Conservation (phyloP, 2,797 vertebrate genomes). For the Amphiprion clarkii region DNA sequence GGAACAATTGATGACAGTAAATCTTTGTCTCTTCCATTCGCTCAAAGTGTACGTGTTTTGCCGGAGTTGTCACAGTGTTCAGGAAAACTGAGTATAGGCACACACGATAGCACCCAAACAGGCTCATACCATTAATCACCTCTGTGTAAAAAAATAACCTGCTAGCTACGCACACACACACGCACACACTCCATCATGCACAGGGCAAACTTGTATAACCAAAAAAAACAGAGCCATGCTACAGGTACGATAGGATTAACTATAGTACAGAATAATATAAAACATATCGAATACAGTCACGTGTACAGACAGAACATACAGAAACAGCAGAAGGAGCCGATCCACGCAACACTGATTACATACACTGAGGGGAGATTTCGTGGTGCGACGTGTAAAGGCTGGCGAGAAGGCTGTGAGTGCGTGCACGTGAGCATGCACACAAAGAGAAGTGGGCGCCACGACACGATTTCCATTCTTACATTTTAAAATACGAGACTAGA, state of each 20-base stretch:
- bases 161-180: slow-evolving; percentile 43
- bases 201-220: slow-evolving; percentile 66
- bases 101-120: slow-evolving; percentile 72
- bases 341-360: slow-evolving; percentile 35
- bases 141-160: slow-evolving; percentile 72
- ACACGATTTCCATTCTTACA: slow-evolving; percentile 34
- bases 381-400: slow-evolving; percentile 54
- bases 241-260: slow-evolving; percentile 78
- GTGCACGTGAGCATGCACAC: slow-evolving; percentile 35
- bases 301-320: slow-evolving; percentile 61
- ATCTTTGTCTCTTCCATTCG: slow-evolving; percentile 60
- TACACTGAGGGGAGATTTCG: slow-evolving; percentile 27
- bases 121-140: slow-evolving; percentile 68
- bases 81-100: slow-evolving; percentile 77
- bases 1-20: slow-evolving; percentile 47
- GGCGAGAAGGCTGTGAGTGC: slow-evolving; percentile 48
- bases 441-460: slow-evolving; percentile 12
- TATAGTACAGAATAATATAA: slow-evolving; percentile 81
- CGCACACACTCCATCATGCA: slow-evolving; percentile 63
- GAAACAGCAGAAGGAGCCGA: slow-evolving; percentile 57
- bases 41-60: slow-evolving; percentile 68
- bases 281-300: slow-evolving; percentile 70
- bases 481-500: neutral
- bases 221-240: slow-evolving; percentile 75
- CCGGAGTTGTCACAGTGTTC: slow-evolving; percentile 82